Base-by-base conservation (phyloP, 2,113 vertebrate species). In the Prochilodus magdalenae region DNA sequence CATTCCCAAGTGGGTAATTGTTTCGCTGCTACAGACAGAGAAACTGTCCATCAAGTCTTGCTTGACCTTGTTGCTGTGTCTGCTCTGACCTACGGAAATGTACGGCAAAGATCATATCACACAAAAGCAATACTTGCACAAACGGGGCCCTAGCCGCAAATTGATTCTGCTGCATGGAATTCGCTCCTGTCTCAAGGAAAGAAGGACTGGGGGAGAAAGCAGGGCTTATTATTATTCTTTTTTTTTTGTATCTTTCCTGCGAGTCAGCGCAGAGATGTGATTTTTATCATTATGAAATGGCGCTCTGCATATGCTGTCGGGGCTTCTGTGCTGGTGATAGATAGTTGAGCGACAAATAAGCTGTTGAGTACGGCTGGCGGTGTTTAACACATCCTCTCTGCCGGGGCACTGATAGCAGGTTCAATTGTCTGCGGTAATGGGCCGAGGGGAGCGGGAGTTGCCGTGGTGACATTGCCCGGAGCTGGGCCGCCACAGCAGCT, bases 61-160 rank as follows among this genome's bases (percentile, higher is more conserved):
- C 84, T 75, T 88, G 84, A 89, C 88, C 87, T 88, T 89, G 87
- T 87, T 84, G 77, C 78, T 79, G 82, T 88, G 86, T 85, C 82
- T 87, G 85, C 71, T 81, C 84, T 86, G 86, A 89, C 87, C 88
- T 89, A 85, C 81, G 81, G 72, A 86, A 89, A 86, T 78, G 72
- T 86, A 86, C 77, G 77, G 78, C 84, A 82, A 83, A 89, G 88
- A 89, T 89, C 79, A 86, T 89, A 88, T 89, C 87, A 71, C 66
- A 84, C 72, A 85, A 86, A 80, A 88, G 82, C 82, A 85, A 87
- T 87, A 85, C 77, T 80, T 77, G 36, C 84, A 74, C 83, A 84
- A 83, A 85, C 67, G 57, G 75, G 72, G 67, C 77, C 77, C 74
- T 53, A 79, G 84, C 77, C 67, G 72, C 84, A 89, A 89, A 89